Evolutionary conservation across 1,140 invertebrate genomes (phyloP).

Genomic region (Achatina immaculata): DNA sequence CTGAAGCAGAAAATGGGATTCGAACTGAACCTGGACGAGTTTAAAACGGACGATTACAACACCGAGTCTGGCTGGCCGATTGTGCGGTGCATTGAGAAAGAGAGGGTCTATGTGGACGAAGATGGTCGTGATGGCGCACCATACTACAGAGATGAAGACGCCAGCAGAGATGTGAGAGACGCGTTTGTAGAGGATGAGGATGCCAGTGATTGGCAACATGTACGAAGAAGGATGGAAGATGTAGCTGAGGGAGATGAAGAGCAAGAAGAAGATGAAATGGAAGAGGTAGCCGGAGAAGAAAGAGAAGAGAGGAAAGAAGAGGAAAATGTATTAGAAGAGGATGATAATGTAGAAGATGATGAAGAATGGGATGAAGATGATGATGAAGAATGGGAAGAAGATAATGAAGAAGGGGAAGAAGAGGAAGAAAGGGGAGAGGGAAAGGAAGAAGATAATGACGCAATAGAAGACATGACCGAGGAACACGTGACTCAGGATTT

Average conservation of each 20-base stretch:
- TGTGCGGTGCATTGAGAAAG: slow-evolving; percentile 37
- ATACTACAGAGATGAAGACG: slow-evolving; percentile 18
- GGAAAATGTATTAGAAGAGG: neutral
- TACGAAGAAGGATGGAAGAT: neutral
- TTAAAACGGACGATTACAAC: slow-evolving; percentile 28
- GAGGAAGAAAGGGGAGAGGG: slow-evolving; percentile 5
- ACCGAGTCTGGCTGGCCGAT: slow-evolving; percentile 34
- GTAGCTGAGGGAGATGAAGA: too few relatives aligned
- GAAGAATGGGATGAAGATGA: neutral
- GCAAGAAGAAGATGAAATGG: neutral
- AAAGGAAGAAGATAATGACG: neutral
- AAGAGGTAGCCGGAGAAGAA: neutral
- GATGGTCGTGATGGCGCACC: neutral
- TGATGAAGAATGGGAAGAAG: neutral
- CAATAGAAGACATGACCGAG: neutral
- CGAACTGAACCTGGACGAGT: slow-evolving; percentile 34
- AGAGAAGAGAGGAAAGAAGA: too few relatives aligned
- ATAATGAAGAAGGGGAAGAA: neutral
- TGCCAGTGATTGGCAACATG: neutral
- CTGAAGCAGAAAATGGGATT: slow-evolving; percentile 28
- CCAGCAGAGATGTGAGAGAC: slow-evolving; percentile 13
- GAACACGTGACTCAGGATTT: neutral
- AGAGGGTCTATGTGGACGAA: slow-evolving; percentile 29
- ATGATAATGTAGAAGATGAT: neutral
- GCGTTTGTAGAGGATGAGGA: slow-evolving; percentile 7